These are phyloP conservation scores for Glossosoma conforme DNA, from an alignment of 1,140 invertebrate species.

Conservation along the genomic window DNA sequence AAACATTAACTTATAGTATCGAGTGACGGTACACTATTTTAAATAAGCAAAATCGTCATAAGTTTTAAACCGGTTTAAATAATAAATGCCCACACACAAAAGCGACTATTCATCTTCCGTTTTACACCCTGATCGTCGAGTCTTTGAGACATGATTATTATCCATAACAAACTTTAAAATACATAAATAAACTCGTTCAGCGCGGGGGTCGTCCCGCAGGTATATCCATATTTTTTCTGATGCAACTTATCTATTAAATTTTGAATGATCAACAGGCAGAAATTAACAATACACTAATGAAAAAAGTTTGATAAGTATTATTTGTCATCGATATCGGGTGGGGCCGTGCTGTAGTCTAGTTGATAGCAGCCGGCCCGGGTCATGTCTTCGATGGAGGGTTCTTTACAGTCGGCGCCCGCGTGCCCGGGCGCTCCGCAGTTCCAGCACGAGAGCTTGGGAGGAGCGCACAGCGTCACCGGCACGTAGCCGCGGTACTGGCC, in stretches of 20 bases:
- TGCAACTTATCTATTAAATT: conserved; percentile 21
- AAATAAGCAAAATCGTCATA: conserved; percentile 21
- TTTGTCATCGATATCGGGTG: conserved; percentile 43
- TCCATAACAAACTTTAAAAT: conserved; percentile 19
- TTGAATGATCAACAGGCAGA: conserved; percentile 23
- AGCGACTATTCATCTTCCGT: conserved; percentile 22
- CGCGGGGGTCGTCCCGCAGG: conserved; percentile 9
- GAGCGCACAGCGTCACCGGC: conserved; percentile 50
- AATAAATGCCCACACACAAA: conserved; percentile 28
- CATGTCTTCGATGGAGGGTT: conserved; percentile 83
- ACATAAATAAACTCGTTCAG: conserved; percentile 22
- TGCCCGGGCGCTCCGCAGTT: conserved; percentile 75
- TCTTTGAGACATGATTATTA: conserved; percentile 28
- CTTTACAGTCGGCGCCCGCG: conserved; percentile 75
- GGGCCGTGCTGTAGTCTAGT: conserved; percentile 53
- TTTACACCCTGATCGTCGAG: conserved; percentile 27
- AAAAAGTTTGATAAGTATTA: conserved; percentile 31
- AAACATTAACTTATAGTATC: conserved; percentile 29
- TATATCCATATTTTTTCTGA: conserved; percentile 11
- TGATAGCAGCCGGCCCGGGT: conserved; percentile 62
- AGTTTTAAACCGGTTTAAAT: conserved; percentile 14
- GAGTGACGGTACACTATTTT: conserved; percentile 12
- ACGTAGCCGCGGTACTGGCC: conserved; percentile 41
- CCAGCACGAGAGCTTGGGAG: conserved; percentile 58
- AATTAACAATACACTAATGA: conserved; percentile 11